Evolutionary conservation across 1,140 invertebrate genomes (phyloP).

Genomic region (Ceratina japonica): DNA sequence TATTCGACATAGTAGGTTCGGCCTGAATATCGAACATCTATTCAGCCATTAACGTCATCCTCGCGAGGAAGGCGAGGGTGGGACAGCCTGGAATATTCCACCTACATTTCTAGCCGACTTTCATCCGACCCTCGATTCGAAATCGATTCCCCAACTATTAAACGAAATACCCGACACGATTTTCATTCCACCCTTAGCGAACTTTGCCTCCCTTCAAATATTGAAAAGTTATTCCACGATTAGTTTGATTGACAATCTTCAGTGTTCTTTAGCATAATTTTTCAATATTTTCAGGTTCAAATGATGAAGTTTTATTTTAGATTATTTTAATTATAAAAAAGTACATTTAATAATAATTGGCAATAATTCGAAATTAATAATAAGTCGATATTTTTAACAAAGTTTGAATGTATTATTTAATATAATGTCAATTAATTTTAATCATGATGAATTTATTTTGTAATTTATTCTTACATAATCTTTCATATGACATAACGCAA

Average conservation of each 20-base stretch:
- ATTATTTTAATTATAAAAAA: too few species aligned
- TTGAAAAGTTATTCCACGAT: background rate
- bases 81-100: conserved; percentile 31
- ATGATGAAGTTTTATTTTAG: too few species aligned
- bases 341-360: too few species aligned
- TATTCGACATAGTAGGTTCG: background rate
- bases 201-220: background rate
- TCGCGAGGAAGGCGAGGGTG: conserved; percentile 16
- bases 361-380: too few species aligned
- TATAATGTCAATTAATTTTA: too few species aligned
- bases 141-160: conserved; percentile 22
- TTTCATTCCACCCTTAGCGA: conserved; percentile 12
- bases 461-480: too few species aligned
- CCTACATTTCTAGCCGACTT: conserved; percentile 36
- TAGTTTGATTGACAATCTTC: background rate
- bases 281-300: too few species aligned
- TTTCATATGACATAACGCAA: too few species aligned
- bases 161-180: conserved; percentile 27
- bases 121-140: conserved; percentile 25
- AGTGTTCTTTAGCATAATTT: too few species aligned
- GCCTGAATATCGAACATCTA: conserved; percentile 35
- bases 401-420: too few species aligned
- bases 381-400: too few species aligned
- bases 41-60: conserved; percentile 37
- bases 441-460: too few species aligned